Percentiles rank a stretch among this genome's conserved stretches.
phyloP scores from a whole-genome alignment of 2,797 vertebrate species.

The Scyliorhinus canicula region DNA sequence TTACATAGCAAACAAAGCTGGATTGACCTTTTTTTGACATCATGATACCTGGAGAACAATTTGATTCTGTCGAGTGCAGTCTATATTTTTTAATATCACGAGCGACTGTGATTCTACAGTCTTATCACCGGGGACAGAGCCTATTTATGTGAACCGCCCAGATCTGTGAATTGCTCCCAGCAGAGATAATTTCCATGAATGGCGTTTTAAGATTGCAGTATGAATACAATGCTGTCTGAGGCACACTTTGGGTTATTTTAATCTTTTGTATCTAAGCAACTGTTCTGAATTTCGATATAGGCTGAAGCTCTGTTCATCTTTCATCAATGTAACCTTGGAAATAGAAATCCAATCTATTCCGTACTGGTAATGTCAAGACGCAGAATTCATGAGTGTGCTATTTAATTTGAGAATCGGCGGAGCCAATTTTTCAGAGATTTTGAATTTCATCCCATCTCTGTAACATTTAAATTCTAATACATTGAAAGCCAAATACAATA shows the following conservation, averaged over 20 bases:
- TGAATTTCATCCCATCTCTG: neutral
- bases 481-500: neutral
- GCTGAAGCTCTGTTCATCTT: neutral
- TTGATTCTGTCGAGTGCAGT: neutral
- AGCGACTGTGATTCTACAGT: neutral
- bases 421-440: slow-evolving; percentile 8
- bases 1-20: neutral
- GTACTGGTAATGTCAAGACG: neutral
- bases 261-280: slow-evolving; percentile 29
- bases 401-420: slow-evolving; percentile 15
- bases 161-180: neutral
- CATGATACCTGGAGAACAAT: neutral
- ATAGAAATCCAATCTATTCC: slow-evolving; percentile 8
- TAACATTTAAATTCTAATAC: neutral
- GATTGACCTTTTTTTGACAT: neutral
- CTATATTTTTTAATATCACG: neutral
- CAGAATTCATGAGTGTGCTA: neutral
- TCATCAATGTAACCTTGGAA: slow-evolving; percentile 12
- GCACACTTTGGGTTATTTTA: slow-evolving; percentile 20
- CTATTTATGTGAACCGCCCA: neutral
- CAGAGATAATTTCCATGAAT: slow-evolving; percentile 6
- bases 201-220: neutral
- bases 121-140: neutral
- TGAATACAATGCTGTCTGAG: neutral
- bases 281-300: slow-evolving; percentile 26